These are phyloP conservation scores for Bubalus kerabau DNA, from an alignment of 2,113 vertebrate species.

Conservation along the genomic window DNA sequence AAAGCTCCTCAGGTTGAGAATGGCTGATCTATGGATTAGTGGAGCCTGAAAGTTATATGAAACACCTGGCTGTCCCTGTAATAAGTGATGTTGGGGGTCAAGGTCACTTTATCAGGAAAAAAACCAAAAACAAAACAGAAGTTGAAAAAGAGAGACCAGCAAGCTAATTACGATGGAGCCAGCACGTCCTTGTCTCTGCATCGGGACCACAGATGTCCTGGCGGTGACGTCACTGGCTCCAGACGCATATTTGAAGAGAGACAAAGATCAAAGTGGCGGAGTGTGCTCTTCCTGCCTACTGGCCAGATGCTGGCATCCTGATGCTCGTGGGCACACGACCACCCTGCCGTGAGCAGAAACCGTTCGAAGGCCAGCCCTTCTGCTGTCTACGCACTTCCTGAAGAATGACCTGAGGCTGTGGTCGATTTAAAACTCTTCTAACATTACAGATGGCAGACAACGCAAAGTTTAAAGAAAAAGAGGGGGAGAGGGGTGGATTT, in stretches of 20 bases:
- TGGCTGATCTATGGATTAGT: neutral
- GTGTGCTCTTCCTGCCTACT: neutral
- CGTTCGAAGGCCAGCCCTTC: neutral
- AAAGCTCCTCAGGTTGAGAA: neutral
- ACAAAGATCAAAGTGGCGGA: conserved; percentile 47
- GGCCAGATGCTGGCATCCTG: neutral
- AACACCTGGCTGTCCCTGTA: conserved; percentile 40
- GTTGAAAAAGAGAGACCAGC: conserved; percentile 23
- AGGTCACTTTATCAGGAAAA: neutral
- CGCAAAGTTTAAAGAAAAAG: neutral
- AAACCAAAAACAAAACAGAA: conserved; percentile 47
- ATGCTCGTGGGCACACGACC: neutral
- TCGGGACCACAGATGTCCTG: neutral
- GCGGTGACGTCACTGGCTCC: conserved; percentile 16
- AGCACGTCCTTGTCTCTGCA: neutral
- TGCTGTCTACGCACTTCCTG: neutral
- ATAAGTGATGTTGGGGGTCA: neutral
- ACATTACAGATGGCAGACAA: conserved; percentile 7
- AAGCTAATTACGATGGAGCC: conserved; percentile 16
- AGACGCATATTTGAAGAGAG: conserved; percentile 46
- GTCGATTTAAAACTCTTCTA: conserved; percentile 22
- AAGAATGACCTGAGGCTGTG: neutral
- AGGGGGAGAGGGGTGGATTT: fast-evolving
- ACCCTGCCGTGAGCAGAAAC: neutral
- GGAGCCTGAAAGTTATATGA: conserved; percentile 16